Evolutionary conservation across 2,888 invertebrate species (phyloP).

Genomic region (Theretra japonica): DNA sequence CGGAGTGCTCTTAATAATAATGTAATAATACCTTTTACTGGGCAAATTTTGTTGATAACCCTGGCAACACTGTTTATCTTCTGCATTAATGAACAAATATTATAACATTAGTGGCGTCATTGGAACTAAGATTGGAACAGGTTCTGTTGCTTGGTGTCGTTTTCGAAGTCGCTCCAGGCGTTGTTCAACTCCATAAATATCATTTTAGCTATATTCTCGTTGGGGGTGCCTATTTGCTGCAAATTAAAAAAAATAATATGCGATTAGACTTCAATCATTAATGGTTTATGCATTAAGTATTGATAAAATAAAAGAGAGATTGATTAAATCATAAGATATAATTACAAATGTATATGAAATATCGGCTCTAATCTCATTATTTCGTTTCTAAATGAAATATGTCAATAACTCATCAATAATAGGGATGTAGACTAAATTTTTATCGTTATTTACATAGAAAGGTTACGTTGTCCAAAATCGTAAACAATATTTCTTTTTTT

Average conservation of each 20-base stretch:
- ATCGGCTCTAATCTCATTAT: too few relatives aligned
- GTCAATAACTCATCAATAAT: too few relatives aligned
- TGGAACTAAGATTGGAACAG: conserved; percentile 66
- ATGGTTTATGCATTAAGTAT: too few relatives aligned
- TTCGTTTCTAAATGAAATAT: too few relatives aligned
- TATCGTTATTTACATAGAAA: too few relatives aligned
- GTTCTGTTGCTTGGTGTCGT: conserved; percentile 92
- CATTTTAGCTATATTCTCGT: conserved; percentile 96
- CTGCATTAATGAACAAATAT: not conserved
- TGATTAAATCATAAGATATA: too few relatives aligned
- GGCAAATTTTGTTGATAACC: not conserved
- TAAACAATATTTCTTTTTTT: too few relatives aligned
- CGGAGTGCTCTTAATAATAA: too few relatives aligned
- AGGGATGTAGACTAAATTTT: too few relatives aligned
- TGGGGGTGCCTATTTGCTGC: conserved; percentile 96
- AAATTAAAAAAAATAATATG: conserved; percentile 50
- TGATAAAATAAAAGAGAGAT: too few relatives aligned
- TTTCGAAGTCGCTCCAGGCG: conserved; percentile 99
- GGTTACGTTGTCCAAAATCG: too few relatives aligned
- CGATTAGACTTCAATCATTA: not conserved
- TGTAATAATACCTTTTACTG: not conserved
- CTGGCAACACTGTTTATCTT: not conserved
- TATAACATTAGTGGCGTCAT: conserved; percentile 2
- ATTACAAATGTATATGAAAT: too few relatives aligned
- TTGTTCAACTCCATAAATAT: conserved; percentile 99